Conservation (phyloP, 2,797 vertebrate genomes). For the Apogon hyalosoma region DNA sequence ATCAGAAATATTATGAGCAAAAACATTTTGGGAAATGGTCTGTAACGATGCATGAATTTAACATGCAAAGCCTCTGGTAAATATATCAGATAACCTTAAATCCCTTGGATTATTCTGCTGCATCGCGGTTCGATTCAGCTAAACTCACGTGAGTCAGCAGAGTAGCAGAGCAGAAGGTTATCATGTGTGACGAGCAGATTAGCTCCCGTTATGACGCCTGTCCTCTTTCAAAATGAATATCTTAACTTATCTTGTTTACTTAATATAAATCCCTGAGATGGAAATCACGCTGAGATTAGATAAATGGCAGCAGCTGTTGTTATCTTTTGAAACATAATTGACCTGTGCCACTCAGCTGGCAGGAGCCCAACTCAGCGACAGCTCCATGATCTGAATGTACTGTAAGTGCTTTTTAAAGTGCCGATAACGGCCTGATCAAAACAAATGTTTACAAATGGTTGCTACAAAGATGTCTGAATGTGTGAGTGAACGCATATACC, state of each 20-base stretch:
- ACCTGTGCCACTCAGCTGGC: conserved; percentile 75
- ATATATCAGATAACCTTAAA: conserved; percentile 48
- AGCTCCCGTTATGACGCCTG: conserved; percentile 54
- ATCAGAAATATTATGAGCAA: too few species aligned
- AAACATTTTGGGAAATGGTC: conserved; percentile 3
- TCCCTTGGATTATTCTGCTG: conserved; percentile 31
- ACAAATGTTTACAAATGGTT: conserved; percentile 61
- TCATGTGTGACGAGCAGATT: conserved; percentile 62
- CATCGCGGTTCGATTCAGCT: conserved; percentile 51
- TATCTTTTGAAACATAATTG: conserved; percentile 78
- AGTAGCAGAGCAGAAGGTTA: conserved; percentile 40
- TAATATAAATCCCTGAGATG: conserved; percentile 59
- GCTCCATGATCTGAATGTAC: conserved; percentile 58
- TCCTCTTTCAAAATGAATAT: conserved; percentile 58
- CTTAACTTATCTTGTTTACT: conserved; percentile 62
- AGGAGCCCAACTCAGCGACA: conserved; percentile 48
- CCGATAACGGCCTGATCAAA: conserved; percentile 47
- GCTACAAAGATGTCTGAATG: conserved; percentile 43
- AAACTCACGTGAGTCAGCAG: conserved; percentile 59
- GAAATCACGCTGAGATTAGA: conserved; percentile 63
- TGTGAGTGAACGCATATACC: background rate
- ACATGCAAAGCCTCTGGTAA: conserved; percentile 17
- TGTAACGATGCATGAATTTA: conserved; percentile 3
- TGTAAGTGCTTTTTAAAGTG: conserved; percentile 58
- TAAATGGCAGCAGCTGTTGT: conserved; percentile 49